Percentiles rank a stretch among this genome's conserved stretches.
phyloP scores from a whole-genome alignment of 92 coral and sea anemone species.

The Bergia sp. region DNA sequence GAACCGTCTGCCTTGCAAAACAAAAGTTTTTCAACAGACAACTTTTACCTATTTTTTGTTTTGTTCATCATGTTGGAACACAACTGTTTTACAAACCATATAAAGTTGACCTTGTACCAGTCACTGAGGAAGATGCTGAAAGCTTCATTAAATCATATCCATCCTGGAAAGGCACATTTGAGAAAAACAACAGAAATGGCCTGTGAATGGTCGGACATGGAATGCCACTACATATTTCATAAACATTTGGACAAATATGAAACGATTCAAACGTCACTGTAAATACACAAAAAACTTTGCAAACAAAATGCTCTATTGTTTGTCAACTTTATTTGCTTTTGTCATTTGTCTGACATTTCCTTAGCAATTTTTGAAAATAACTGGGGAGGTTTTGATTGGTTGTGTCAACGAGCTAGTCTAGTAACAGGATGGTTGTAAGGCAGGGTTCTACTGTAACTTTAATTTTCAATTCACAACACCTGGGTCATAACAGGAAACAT shows the following conservation, averaged over 20 bases:
- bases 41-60: too few species aligned
- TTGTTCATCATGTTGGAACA: too few species aligned
- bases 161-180: not conserved
- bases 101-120: too few species aligned
- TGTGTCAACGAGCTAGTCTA: not conserved
- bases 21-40: too few species aligned
- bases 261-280: not conserved
- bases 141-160: not conserved
- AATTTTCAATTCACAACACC: constrained; percentile 1
- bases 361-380: too few species aligned
- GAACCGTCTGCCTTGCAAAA: not conserved
- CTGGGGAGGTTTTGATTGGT: not conserved
- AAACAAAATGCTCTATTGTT: not conserved
- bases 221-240: too few species aligned
- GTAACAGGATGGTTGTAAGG: not conserved
- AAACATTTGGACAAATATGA: too few species aligned
- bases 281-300: not conserved
- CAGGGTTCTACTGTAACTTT: not conserved
- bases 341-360: too few species aligned
- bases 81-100: too few species aligned
- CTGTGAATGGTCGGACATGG: not conserved
- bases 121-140: too few species aligned
- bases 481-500: not conserved
- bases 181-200: not conserved
- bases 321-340: too few species aligned